Base-by-base conservation (phyloP, 1,140 invertebrate species). In the Campoletis sonorensis region DNA sequence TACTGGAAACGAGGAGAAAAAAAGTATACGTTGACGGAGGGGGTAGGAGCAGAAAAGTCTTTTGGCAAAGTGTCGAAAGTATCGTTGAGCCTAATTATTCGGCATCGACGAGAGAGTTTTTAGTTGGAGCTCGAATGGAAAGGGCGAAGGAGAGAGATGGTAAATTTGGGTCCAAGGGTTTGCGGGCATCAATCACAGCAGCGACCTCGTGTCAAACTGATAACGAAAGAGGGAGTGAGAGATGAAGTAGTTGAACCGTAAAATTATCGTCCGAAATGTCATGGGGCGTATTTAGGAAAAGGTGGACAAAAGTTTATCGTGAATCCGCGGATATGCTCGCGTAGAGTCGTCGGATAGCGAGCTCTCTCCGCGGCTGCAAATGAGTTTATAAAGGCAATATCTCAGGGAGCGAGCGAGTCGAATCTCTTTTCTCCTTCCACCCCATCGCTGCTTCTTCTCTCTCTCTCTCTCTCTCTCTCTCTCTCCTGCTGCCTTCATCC, bases 341-440 rank as follows among this genome's bases (percentile, higher is more conserved):
- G 67, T 27, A 33, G 67, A 70, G 67, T 33, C 67, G 67, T 61
- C 54, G 49, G 40, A 33, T n/a, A 82, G 75, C 27, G 23, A 68
- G 45, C 45, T 73, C 33, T 40, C 61, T 79, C 45, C 87, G 87
- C 82, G 86, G 88, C 89, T 91, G 90, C 88, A 92, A 92, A 92
- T 92, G 91, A 92, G 90, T 92, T 91, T 91, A 91, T 91, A 92
- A 92, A 91, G 85, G 90, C 90, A 88, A 89, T 89, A 90, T 90
- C 90, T 88, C 82, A 86, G 86, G 84, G 85, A 84, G 85, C 86
- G 85, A 83, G 84, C 82, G 86, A 87, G 83, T 82, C 26, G 21
- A 76, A 33, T 40, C 71, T 68, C 49, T 54, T 37, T 49, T 67
- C 26, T 33, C 45, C 45, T 27, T n/a, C n/a, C n/a, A n/a, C n/a